Conservation (phyloP, 2,113 vertebrate species). For the Campylorhamphus procurvoides region DNA sequence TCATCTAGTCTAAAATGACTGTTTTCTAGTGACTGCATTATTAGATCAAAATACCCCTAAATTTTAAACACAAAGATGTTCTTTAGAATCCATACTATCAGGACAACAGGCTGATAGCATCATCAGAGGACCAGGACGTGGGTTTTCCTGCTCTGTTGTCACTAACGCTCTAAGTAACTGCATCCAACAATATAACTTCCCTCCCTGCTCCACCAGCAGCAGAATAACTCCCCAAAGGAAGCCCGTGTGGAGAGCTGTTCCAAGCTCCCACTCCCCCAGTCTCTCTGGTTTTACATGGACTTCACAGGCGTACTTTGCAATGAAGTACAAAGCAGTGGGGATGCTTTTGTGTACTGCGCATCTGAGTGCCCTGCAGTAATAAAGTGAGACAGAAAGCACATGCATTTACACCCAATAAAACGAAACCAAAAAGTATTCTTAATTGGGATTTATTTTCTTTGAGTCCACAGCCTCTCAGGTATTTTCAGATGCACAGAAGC, state of each 20-base stretch:
- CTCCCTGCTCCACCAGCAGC: not conserved
- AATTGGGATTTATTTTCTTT: not conserved
- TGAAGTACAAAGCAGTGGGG: not conserved
- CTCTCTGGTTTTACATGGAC: not conserved
- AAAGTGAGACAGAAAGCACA: not conserved
- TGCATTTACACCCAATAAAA: not conserved
- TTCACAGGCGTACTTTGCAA: not conserved
- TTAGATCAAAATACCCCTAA: not conserved
- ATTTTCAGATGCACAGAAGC: not conserved
- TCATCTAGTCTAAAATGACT: not conserved
- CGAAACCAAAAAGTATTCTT: not conserved
- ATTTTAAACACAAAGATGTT: not conserved
- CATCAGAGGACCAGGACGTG: too few relatives aligned
- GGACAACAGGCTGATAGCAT: not conserved
- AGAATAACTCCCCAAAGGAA: not conserved
- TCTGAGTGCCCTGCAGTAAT: not conserved
- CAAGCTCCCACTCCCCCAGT: accelerated
- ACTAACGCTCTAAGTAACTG: not conserved
- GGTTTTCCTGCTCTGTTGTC: not conserved
- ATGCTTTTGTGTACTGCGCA: accelerated
- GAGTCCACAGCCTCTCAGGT: not conserved
- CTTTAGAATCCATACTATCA: not conserved
- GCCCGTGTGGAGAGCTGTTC: not conserved
- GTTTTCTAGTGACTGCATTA: not conserved
- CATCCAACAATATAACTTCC: accelerated